Evolutionary conservation across 2,888 invertebrate genomes (phyloP), one percentile per base, ranked within the genome.

Genomic region (Terebella lapidaria): DNA sequence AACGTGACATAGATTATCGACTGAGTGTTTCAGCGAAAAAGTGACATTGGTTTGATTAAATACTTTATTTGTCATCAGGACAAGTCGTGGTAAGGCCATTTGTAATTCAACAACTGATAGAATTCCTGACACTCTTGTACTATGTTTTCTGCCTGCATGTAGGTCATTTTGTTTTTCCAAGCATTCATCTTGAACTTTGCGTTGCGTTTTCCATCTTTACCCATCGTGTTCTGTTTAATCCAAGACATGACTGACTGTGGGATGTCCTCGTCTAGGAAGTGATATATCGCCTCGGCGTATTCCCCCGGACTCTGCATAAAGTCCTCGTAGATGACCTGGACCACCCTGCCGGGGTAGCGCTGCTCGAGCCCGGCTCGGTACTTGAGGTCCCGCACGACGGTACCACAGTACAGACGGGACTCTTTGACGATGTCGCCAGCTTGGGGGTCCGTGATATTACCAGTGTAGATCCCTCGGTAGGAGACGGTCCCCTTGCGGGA

Each of bases 251-350:
- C 10, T 15, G 22, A 24, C 10, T 15, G 24, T 5, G 53, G 25
- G 10, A 26, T 5, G 10, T 4, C 25, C 22, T 22, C 24, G 27
- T 53, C 55, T 4, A 55, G 35, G 22, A 55, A 55, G 4, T 22
- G 20, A 22, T 55, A 55, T 3, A 55, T 22, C 10, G 55, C 29
- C 29, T 35, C 35, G 20, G 55, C 35, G 55, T 55, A 55, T 25
- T 28, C 57, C 24, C 24, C 22, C 24, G 57, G 51, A 27, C 52
- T 25, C 5, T 27, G 27, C 20, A 57, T 52, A 25, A 57, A 57
- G 18, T 57, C 57, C 18, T 57, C 57, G 35, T 57, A 57, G n/a
- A 57, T 30, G 24, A 57, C 57, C 3, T 57, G 57, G 18, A 57
- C 20, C 22, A 57, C 20, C n/a, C 27, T 25, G 20, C 57, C 57